Evolutionary conservation across 2,113 vertebrate genomes (phyloP).

Genomic region (Mormyrus lacerda): DNA sequence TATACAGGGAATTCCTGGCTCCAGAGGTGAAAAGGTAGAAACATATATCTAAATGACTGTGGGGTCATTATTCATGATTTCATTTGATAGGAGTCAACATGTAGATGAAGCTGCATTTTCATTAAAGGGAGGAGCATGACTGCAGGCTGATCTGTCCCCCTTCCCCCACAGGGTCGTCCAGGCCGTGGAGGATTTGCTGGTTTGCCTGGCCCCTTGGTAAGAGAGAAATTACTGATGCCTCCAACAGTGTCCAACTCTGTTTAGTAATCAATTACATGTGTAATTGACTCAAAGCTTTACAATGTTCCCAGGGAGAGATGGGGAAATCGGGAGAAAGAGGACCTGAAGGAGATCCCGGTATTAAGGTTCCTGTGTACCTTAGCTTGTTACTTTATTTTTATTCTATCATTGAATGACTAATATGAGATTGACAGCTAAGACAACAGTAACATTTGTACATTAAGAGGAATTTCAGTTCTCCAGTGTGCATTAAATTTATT

Average conservation of each 20-base stretch:
- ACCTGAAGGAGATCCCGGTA: constrained; percentile 63
- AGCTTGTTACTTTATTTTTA: constrained; percentile 32
- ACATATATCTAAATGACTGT: not conserved
- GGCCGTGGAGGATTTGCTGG: constrained; percentile 56
- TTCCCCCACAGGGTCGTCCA: constrained; percentile 47
- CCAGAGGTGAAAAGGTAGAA: constrained; percentile 56
- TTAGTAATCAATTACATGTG: not conserved
- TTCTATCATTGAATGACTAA: not conserved
- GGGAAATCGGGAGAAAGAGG: constrained; percentile 58
- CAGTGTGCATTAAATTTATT: not conserved
- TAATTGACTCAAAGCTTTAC: not conserved
- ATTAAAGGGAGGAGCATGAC: not conserved
- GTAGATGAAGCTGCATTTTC: not conserved
- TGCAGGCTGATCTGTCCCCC: not conserved
- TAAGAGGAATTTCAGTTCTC: not conserved
- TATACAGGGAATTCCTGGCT: constrained; percentile 47
- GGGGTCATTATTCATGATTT: not conserved
- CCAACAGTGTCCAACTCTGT: not conserved
- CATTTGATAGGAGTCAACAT: not conserved
- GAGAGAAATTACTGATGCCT: constrained; percentile 20
- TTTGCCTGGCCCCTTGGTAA: constrained; percentile 56
- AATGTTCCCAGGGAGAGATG: constrained; percentile 54
- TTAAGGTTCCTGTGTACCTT: constrained; percentile 62
- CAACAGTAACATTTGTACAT: not conserved
- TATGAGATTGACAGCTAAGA: not conserved